A percentile compares a stretch with the other conserved stretches of the same genome.
phyloP scores from a whole-genome alignment of 2,113 vertebrate genomes.

The Cyanoliseus patagonus region DNA sequence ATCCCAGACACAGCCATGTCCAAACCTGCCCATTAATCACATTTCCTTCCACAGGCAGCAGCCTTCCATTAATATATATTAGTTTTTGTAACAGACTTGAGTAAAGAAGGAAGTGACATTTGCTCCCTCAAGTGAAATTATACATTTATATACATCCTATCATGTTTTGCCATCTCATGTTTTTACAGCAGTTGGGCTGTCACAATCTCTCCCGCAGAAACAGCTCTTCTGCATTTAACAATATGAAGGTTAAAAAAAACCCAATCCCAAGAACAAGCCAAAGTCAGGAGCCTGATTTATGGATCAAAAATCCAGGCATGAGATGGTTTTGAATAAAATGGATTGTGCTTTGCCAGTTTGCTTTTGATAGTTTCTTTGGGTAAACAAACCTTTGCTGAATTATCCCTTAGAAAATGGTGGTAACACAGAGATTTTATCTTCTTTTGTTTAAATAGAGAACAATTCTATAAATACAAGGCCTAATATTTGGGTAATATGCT shows the following conservation, averaged over 20 bases:
- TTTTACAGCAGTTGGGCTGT: neutral
- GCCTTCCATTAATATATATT: conserved; percentile 8
- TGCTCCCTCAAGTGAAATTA: conserved; percentile 5
- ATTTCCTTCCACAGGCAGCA: neutral
- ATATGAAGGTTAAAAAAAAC: neutral
- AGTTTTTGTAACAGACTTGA: neutral
- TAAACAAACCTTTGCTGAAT: conserved; percentile 37
- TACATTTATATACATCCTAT: neutral
- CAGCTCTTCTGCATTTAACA: neutral
- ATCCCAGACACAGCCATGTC: neutral
- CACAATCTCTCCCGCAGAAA: neutral
- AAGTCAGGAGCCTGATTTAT: neutral
- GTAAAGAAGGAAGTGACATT: neutral
- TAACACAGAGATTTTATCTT: neutral
- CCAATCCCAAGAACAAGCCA: neutral
- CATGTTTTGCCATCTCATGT: neutral
- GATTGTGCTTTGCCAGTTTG: neutral
- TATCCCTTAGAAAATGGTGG: neutral
- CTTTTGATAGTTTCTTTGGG: neutral
- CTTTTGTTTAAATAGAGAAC: neutral
- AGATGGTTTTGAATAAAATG: neutral
- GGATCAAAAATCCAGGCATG: neutral
- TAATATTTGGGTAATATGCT: neutral
- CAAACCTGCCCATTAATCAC: neutral
- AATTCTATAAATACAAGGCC: neutral